A percentile compares a stretch with the other conserved stretches of the same genome.
Conservation (phyloP, 2,888 invertebrate species). For the Thalpophila matura region DNA sequence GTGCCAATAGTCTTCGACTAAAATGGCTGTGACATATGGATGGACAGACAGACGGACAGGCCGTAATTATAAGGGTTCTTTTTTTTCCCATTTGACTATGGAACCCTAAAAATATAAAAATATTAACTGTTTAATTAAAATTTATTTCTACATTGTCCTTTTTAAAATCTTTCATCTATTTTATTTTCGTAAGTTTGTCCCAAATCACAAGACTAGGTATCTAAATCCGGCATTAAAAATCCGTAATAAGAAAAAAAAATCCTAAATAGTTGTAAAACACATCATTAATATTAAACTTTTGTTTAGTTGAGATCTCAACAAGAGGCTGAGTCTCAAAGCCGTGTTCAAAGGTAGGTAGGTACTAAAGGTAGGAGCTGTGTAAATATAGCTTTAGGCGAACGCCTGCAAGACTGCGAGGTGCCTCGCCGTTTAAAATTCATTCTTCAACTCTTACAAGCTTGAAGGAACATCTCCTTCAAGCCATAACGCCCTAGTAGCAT, state of each 20-base stretch:
- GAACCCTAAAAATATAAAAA: no score
- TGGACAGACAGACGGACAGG: no score
- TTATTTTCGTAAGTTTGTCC: neutral
- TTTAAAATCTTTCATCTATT: no score
- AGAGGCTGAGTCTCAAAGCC: conserved; percentile 35
- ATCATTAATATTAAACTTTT: conserved; percentile 44
- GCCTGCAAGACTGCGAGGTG: no score
- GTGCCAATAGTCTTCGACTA: no score
- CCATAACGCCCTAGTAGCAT: conserved; percentile 38
- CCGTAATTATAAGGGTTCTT: no score
- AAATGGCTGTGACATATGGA: no score
- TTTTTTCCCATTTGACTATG: no score
- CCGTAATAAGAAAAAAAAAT: conserved; percentile 11
- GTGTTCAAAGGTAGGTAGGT: conserved; percentile 45
- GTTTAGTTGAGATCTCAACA: conserved; percentile 44
- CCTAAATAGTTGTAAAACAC: conserved; percentile 34
- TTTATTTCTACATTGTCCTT: no score
- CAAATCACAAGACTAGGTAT: neutral
- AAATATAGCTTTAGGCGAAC: conserved; percentile 47
- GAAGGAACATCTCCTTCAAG: conserved; percentile 22
- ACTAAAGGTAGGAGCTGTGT: conserved; percentile 45
- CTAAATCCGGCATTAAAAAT: neutral
- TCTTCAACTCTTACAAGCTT: conserved; percentile 40
- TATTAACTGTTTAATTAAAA: no score
- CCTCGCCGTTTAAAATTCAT: conserved; percentile 48